A percentile compares a stretch with the other conserved stretches of the same genome.
These are phyloP conservation scores for Synanthedon andrenaeformis DNA, from an alignment of 2,888 invertebrate species.

Conservation along the genomic window DNA sequence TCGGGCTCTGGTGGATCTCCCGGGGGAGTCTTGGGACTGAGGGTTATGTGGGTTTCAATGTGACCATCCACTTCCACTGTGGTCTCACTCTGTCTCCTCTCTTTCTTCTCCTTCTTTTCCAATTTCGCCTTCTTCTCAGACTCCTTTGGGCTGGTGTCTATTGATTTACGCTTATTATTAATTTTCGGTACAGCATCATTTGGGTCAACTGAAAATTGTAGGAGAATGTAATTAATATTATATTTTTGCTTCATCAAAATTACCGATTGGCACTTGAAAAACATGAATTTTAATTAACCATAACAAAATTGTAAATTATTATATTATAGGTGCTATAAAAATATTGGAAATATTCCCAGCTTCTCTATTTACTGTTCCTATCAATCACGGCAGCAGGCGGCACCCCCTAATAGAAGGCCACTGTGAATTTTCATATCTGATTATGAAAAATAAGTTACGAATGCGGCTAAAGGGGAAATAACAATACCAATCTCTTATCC, in stretches of 20 bases:
- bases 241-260: no score
- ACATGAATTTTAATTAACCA: neutral
- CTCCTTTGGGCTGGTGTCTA: constrained; percentile 36
- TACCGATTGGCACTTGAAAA: neutral
- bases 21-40: constrained; percentile 83
- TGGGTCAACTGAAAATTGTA: constrained; percentile 43
- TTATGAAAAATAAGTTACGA: no score
- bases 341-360: neutral
- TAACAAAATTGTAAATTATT: neutral
- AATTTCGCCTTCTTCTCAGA: constrained; percentile 53
- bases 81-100: constrained; percentile 55
- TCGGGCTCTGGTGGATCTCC: constrained; percentile 94
- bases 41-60: constrained; percentile 79
- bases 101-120: constrained; percentile 45
- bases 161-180: constrained; percentile 39
- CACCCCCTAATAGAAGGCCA: no score
- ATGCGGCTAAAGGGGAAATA: no score
- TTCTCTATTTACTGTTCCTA: no score
- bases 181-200: constrained; percentile 44
- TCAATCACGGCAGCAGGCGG: no score
- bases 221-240: no score
- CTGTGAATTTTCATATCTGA: no score
- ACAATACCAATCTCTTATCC: no score
- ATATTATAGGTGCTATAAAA: no score
- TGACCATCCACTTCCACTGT: constrained; percentile 75